A percentile compares a stretch with the other conserved stretches of the same genome.
Conservation (phyloP, 2,797 vertebrate species). For the Heterohyrax brucei region DNA sequence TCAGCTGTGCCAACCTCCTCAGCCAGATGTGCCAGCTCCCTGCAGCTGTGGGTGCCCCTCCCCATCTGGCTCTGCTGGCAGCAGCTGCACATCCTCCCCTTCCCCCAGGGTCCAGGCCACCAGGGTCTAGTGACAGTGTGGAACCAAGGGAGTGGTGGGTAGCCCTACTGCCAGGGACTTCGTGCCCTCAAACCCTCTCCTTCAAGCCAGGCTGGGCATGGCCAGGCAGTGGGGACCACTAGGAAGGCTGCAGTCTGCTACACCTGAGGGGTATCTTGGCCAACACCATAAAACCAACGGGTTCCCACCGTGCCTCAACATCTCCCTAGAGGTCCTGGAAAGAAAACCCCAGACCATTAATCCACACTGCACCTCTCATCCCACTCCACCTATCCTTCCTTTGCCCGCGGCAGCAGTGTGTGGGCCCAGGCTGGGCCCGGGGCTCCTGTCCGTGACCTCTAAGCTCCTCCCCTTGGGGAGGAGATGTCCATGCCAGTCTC, state of each 20-base stretch:
- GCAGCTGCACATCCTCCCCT: background rate
- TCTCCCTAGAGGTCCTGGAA: background rate
- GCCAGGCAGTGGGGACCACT: slow-evolving; percentile 42
- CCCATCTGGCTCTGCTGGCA: slow-evolving; percentile 45
- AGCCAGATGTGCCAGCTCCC: slow-evolving; percentile 61
- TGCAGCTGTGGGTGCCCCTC: slow-evolving; percentile 30
- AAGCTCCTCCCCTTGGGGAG: background rate
- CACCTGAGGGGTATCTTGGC: background rate
- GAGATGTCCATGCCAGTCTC: background rate
- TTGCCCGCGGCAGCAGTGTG: background rate
- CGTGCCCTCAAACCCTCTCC: background rate
- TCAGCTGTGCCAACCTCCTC: slow-evolving; percentile 48
- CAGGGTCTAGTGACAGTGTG: background rate
- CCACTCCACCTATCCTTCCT: background rate
- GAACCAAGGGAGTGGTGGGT: background rate
- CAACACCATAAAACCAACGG: background rate
- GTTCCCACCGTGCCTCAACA: background rate
- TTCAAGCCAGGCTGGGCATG: background rate
- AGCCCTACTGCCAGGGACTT: background rate
- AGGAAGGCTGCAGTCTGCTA: background rate
- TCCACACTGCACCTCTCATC: background rate
- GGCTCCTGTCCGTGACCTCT: slow-evolving; percentile 15
- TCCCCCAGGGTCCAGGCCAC: background rate
- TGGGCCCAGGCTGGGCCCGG: slow-evolving; percentile 33
- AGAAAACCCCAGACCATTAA: background rate